These are phyloP conservation scores for Lepidothrix coronata DNA, from an alignment of 2,113 vertebrate species.

Conservation along the genomic window DNA sequence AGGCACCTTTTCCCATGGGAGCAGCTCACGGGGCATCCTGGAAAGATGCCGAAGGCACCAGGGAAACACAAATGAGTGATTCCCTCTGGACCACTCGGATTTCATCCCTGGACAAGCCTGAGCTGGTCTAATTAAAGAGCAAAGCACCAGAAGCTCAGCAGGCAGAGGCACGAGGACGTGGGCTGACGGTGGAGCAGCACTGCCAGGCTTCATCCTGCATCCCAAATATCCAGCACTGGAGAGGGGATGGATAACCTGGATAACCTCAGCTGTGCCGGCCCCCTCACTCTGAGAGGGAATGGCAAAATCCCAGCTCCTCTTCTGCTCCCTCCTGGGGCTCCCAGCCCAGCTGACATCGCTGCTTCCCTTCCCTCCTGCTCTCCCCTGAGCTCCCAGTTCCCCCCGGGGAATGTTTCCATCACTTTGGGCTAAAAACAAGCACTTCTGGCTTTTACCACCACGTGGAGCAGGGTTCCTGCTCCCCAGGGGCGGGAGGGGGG, in stretches of 20 bases:
- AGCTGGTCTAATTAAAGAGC: background rate
- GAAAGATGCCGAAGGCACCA: accelerated
- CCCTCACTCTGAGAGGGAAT: background rate
- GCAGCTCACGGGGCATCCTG: accelerated
- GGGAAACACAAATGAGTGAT: accelerated
- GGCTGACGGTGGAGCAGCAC: background rate
- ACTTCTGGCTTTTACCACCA: background rate
- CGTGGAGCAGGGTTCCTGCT: accelerated
- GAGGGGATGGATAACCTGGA: background rate
- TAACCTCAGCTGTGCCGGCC: background rate
- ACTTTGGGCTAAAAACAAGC: accelerated
- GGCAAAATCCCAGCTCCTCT: background rate
- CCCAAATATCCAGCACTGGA: accelerated
- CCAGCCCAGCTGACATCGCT: background rate
- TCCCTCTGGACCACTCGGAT: background rate
- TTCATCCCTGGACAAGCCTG: background rate
- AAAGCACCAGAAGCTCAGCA: background rate
- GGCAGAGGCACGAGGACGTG: accelerated
- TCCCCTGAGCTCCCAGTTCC: background rate
- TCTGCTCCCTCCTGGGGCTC: background rate
- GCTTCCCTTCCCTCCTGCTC: background rate
- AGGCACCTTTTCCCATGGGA: background rate
- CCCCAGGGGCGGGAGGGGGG: accelerated
- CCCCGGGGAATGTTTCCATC: background rate
- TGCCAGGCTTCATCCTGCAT: background rate